Conservation (phyloP, 2,797 vertebrate species). For the Tapirus indicus region DNA sequence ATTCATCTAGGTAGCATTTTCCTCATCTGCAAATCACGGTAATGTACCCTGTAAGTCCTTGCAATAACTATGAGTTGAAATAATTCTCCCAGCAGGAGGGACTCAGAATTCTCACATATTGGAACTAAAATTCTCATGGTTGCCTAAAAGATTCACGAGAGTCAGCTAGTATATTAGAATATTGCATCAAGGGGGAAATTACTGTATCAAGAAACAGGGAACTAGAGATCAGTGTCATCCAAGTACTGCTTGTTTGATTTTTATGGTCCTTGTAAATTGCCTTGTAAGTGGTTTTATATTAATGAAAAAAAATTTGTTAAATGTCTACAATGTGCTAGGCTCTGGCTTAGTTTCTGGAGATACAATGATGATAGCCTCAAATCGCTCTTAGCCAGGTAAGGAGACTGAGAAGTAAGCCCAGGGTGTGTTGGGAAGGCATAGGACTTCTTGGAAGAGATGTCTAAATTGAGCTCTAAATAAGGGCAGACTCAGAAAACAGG, state of each 20-base stretch:
- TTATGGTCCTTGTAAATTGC: conserved; percentile 41
- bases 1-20: neutral
- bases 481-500: neutral
- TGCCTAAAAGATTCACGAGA: conserved; percentile 21
- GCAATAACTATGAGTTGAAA: neutral
- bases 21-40: neutral
- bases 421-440: neutral
- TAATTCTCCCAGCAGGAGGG: neutral
- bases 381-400: neutral
- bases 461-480: neutral
- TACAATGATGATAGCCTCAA: neutral
- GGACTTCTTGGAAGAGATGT: neutral
- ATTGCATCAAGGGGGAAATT: neutral
- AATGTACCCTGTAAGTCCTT: neutral
- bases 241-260: neutral
- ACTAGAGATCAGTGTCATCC: conserved; percentile 12
- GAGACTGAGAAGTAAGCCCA: neutral
- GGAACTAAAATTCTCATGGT: conserved; percentile 31
- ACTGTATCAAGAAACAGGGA: neutral
- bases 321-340: neutral
- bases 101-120: neutral
- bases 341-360: neutral
- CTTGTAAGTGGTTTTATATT: conserved; percentile 6
- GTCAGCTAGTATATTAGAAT: neutral
- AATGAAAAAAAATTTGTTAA: neutral